Conservation (phyloP, 2,888 invertebrate genomes). For the Cephus sareptanus region DNA sequence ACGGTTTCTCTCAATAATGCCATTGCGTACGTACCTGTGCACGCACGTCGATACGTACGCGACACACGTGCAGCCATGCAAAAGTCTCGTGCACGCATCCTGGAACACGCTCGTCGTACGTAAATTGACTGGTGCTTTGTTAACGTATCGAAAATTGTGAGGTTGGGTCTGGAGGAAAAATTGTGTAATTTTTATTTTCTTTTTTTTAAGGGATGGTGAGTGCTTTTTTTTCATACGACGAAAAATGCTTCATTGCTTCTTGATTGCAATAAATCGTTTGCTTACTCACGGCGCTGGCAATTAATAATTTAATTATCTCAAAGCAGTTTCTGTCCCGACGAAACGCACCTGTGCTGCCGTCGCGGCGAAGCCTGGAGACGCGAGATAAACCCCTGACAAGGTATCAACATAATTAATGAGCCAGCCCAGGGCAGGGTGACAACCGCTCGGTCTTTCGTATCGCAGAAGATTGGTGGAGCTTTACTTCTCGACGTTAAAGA, state of each 20-base stretch:
- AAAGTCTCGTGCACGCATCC: not conserved
- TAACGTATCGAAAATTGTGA: not conserved
- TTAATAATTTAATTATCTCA: slow-evolving; percentile 8
- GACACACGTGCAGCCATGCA: not conserved
- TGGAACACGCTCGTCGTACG: not conserved
- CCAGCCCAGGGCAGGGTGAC: slow-evolving; percentile 1
- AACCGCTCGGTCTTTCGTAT: slow-evolving; percentile 8
- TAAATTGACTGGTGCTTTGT: not conserved
- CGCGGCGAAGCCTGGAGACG: slow-evolving; percentile 5
- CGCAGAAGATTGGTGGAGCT: slow-evolving; percentile 6
- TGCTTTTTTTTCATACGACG: slow-evolving; percentile 4
- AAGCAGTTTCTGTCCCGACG: not conserved
- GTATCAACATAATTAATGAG: slow-evolving; percentile 9
- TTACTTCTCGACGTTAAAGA: slow-evolving; percentile 4
- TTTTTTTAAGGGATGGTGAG: not conserved
- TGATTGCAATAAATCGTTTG: not conserved
- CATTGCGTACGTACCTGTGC: not conserved
- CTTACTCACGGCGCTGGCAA: not conserved
- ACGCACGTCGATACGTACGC: not conserved
- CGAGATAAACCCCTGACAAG: slow-evolving; percentile 8
- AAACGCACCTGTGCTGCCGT: slow-evolving; percentile 5
- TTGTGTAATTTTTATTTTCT: not conserved
- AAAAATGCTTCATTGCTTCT: not conserved
- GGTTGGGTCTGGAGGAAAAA: slow-evolving; percentile 5
- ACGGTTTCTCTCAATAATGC: not conserved